Evolutionary conservation across 2,797 vertebrate species (phyloP), one percentile per base, ranked within the genome.

Genomic region (Anomalospiza imberbis): DNA sequence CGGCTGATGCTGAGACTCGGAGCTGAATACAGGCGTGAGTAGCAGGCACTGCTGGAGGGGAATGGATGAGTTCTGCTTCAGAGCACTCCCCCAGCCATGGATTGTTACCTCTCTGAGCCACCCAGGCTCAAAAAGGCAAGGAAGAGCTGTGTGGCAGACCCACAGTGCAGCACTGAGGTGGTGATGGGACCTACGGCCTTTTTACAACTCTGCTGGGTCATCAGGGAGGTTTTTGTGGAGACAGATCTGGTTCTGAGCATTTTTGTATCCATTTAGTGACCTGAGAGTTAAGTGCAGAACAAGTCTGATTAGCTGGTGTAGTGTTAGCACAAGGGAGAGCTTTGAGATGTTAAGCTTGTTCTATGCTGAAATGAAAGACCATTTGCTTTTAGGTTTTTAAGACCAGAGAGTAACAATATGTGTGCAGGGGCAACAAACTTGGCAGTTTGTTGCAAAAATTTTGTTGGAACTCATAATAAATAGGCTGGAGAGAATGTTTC

Each of bases 21-120:
- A 60, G 99, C 99, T 17, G 99, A 99, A 96, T 99, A 99, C 97
- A 97, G 99, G 98, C 98, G 99, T 99, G 97, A 99, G 99, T 98
- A 83, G 61, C 54, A 6, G 45, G 50, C 36, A 7, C 88, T 91
- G 38, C 76, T 66, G 25, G 62, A 87, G 70, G 74, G 71, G n/a
- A 22, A 5, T 6, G 13, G 72, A 22, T 8, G 7, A 10, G 4
- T 61, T 87, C 53, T 2, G 7, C 34, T 62, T 14, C 31, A 79
- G 47, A 70, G 58, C 36, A 21, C 75, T 18, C 2, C n/a, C 81
- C 16, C 54, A 63, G 81, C 40, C 57, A 5, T 38, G 17, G 62
- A 25, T 2, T 38, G 44, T 34, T 66, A 18, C 19, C 63, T 51
- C 11, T 29, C 45, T 74, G 63, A 82, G 67, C 48, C 45, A 38